A percentile compares a stretch with the other conserved stretches of the same genome.
These are phyloP conservation scores for Mechanitis messenoides DNA, from an alignment of 2,888 invertebrate genomes.

Conservation along the genomic window DNA sequence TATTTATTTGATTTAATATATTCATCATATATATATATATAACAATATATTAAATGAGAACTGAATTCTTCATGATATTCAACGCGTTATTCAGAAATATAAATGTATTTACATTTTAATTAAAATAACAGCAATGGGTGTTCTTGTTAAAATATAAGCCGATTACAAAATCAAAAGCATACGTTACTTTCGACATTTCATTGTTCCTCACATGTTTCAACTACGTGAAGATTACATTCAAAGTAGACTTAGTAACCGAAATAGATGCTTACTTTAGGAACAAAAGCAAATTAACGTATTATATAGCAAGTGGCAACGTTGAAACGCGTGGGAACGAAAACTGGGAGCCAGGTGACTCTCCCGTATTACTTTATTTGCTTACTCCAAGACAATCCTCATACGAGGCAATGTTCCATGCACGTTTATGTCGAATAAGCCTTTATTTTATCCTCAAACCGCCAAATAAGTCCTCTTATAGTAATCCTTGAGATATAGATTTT, in stretches of 20 bases:
- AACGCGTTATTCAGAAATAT: not conserved
- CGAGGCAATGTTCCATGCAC: slow-evolving; percentile 45
- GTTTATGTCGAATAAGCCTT: slow-evolving; percentile 55
- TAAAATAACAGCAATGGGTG: not conserved
- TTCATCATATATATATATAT: not conserved
- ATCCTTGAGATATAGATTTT: slow-evolving; percentile 28
- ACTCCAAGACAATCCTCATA: slow-evolving; percentile 44
- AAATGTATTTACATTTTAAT: not conserved
- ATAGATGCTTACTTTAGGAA: slow-evolving; percentile 52
- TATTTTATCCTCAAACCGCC: slow-evolving; percentile 53
- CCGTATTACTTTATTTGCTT: slow-evolving; percentile 56
- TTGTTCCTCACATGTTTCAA: slow-evolving; percentile 33
- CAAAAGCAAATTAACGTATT: slow-evolving; percentile 64
- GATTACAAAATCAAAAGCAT: slow-evolving; percentile 19
- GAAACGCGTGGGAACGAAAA: slow-evolving; percentile 56
- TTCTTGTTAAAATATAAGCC: slow-evolving; percentile 10
- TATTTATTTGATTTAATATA: slow-evolving; percentile 28
- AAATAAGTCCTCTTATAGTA: slow-evolving; percentile 42
- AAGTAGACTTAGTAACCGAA: slow-evolving; percentile 47
- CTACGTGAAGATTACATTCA: slow-evolving; percentile 45
- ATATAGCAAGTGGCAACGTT: slow-evolving; percentile 38
- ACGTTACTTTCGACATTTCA: slow-evolving; percentile 18
- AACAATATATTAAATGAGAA: not conserved
- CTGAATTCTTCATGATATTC: not conserved
- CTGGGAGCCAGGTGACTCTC: slow-evolving; percentile 52